These are phyloP conservation scores for Chondrilla cf. caribensis DNA, from an alignment of 37 sponge, comb jelly and placozoan genomes.

Conservation along the genomic window DNA sequence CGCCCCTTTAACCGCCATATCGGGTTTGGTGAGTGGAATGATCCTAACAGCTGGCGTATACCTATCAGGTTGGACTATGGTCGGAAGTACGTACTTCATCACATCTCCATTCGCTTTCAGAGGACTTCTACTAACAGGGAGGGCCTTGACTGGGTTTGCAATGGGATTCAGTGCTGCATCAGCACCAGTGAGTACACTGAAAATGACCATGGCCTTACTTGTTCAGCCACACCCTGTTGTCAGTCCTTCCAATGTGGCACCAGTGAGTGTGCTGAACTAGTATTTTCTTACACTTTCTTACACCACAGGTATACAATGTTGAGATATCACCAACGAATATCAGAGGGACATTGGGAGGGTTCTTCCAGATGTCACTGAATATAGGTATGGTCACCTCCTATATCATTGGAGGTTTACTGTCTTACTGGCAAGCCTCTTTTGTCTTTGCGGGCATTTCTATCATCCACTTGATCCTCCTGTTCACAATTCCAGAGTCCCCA, in stretches of 20 bases:
- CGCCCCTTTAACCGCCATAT: constrained; percentile 1
- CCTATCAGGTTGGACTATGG: constrained; percentile 48
- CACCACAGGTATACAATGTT: constrained; percentile 64
- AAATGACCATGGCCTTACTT: too few species aligned
- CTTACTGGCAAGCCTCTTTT: constrained; percentile 42
- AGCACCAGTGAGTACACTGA: constrained; percentile 51
- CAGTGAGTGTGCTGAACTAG: too few species aligned
- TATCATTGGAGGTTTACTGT: constrained; percentile 32
- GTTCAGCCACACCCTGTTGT: too few species aligned
- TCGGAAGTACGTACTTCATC: constrained; percentile 5
- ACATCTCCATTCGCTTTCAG: constrained; percentile 12
- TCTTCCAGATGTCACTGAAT: constrained; percentile 67
- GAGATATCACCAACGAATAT: constrained; percentile 65
- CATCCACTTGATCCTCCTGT: constrained; percentile 44
- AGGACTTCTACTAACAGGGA: constrained; percentile 37
- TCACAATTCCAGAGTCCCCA: constrained; percentile 71
- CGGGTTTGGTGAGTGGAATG: constrained; percentile 44
- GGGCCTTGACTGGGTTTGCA: constrained; percentile 58
- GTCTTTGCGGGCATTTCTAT: constrained; percentile 40
- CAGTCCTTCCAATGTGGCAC: too few species aligned
- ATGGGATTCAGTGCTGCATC: constrained; percentile 44
- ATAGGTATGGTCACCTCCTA: constrained; percentile 58
- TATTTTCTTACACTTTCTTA: neutral
- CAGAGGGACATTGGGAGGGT: constrained; percentile 66
- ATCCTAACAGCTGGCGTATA: constrained; percentile 32